phyloP scores from a whole-genome alignment of 2,113 vertebrate species.

The Daubentonia madagascariensis region DNA sequence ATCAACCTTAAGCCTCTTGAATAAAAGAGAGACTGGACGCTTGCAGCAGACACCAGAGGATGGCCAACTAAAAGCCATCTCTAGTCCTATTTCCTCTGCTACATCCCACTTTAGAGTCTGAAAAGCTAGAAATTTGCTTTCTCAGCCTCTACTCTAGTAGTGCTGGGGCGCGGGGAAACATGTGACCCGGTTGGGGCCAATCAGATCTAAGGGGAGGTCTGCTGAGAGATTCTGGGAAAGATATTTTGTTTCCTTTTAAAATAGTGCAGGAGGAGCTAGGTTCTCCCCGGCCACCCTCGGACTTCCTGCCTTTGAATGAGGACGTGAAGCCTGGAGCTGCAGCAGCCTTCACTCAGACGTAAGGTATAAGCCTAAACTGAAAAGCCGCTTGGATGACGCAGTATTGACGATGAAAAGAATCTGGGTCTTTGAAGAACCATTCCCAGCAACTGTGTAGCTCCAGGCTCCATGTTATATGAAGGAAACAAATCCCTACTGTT shows the following conservation, averaged over 20 bases:
- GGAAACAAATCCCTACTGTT: constrained; percentile 6
- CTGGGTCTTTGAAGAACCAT: background rate
- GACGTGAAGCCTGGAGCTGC: background rate
- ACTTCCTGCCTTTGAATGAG: background rate
- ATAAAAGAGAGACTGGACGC: background rate
- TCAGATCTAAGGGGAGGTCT: background rate
- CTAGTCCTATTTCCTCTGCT: background rate
- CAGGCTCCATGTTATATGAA: background rate
- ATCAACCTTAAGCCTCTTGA: background rate
- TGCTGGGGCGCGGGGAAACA: background rate
- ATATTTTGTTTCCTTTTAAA: background rate
- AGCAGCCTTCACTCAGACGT: background rate
- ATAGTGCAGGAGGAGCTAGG: background rate
- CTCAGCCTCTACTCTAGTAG: background rate
- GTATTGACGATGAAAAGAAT: background rate
- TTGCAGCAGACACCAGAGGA: background rate
- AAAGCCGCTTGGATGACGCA: background rate
- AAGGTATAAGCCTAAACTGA: background rate
- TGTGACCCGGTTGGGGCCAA: background rate
- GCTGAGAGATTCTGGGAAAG: background rate
- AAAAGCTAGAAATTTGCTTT: background rate
- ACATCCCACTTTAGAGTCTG: background rate
- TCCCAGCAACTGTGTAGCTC: background rate
- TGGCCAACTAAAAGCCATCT: background rate
- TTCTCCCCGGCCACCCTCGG: background rate